phyloP scores from a whole-genome alignment of 2,797 vertebrate genomes.

The Balearica regulorum region DNA sequence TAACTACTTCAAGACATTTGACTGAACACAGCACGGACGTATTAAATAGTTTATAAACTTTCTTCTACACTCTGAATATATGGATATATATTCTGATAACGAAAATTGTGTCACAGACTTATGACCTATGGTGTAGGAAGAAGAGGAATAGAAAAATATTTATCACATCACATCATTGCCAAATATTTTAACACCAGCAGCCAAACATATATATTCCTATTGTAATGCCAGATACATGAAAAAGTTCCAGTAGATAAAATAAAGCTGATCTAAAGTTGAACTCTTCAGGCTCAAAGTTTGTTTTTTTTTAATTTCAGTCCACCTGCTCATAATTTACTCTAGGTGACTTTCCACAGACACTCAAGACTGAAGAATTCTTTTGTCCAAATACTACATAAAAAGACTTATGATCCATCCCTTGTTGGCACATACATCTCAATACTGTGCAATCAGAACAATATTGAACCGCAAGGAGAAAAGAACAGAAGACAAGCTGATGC shows the following conservation, averaged over 20 bases:
- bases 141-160: background rate
- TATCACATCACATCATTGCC: background rate
- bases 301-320: background rate
- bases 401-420: background rate
- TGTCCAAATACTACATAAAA: background rate
- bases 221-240: background rate
- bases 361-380: constrained; percentile 3
- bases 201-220: background rate
- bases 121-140: background rate
- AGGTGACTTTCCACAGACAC: constrained; percentile 30
- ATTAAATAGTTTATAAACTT: background rate
- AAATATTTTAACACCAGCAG: background rate
- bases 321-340: background rate
- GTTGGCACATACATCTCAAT: background rate
- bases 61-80: background rate
- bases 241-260: background rate
- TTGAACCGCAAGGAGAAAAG: background rate
- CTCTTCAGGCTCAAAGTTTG: background rate
- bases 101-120: background rate
- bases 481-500: background rate
- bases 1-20: background rate
- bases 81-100: background rate
- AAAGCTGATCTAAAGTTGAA: background rate
- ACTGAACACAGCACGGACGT: background rate
- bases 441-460: background rate